Base-by-base conservation (phyloP, 2,797 vertebrate genomes). In the Sebastiscus albofasciatus region DNA sequence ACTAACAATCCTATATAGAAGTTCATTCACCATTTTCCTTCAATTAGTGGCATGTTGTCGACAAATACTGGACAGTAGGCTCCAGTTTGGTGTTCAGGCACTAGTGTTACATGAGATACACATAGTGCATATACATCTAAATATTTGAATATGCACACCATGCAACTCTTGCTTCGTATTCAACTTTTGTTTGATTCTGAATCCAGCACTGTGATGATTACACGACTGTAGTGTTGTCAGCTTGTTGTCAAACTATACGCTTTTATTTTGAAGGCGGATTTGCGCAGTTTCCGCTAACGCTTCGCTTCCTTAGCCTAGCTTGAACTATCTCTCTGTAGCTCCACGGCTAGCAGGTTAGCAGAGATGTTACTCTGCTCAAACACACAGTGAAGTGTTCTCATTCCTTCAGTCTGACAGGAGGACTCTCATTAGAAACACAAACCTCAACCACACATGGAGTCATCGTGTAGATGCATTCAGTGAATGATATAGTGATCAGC, bases 271-370 rank as follows among this genome's bases (percentile, higher is more conserved):
- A 90, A 90, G 55, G 61, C 2, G 0, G 2, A 1, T 1, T 14
- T 2, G 1, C 20, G 0, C 3, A 8, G 8, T 29, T 87, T 88
- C 90, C 85, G 84, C 8, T 80, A 1, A 2, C 0, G 6, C 16
- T 3, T 0, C 0, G 7, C 4, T 60, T 24, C 4, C 6, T 56
- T 13, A 0, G 22, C 2, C 13, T 52, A 84, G 66, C 82, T 89
- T 89, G 61, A 6, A 18, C 39, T n/a, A 33, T 26, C 73, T 76
- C 3, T 22, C 36, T 64, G 26, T 66, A 79, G 71, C 31, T 72
- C 31, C 68, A 67, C 36, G 39, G 88, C 88, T 93, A 83, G 24
- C 54, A 67, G 56, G 80, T 72, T 93, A 93, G 90, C 93, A 75
- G 55, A 54, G 76, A 73, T 86, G 65, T 39, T 39, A 12, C 36